phyloP scores from a whole-genome alignment of 1,140 invertebrate species.

The Kradibia gibbosae region DNA sequence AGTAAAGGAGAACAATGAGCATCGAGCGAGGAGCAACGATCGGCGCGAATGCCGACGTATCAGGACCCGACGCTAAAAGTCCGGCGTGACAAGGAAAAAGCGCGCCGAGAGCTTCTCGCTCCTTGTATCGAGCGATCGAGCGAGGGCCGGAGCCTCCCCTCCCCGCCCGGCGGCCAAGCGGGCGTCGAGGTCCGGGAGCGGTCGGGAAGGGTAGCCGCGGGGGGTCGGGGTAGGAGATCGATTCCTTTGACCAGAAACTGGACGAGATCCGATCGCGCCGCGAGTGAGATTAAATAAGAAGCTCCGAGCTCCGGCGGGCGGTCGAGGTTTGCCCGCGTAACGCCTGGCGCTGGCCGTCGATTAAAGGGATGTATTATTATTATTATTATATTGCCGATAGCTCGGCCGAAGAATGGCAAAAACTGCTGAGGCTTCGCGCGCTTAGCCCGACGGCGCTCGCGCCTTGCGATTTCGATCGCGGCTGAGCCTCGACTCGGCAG shows the following conservation, averaged over 20 bases:
- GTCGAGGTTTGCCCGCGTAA: neutral
- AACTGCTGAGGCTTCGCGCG: neutral
- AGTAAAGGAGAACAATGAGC: too few relatives aligned
- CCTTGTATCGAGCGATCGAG: too few relatives aligned
- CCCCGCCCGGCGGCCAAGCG: too few relatives aligned
- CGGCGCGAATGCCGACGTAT: too few relatives aligned
- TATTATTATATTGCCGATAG: neutral
- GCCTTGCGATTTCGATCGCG: neutral
- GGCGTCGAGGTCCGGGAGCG: too few relatives aligned
- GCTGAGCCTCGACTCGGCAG: neutral
- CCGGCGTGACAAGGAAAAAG: too few relatives aligned
- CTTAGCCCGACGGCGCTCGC: neutral
- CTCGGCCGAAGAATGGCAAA: neutral
- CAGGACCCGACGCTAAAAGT: too few relatives aligned
- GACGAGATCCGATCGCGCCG: neutral
- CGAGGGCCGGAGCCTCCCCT: too few relatives aligned
- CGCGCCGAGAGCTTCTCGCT: too few relatives aligned
- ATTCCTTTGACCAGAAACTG: neutral
- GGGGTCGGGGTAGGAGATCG: neutral
- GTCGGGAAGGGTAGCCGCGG: too few relatives aligned
- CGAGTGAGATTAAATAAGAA: neutral
- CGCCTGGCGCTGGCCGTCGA: neutral
- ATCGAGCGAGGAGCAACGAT: too few relatives aligned
- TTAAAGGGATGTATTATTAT: neutral
- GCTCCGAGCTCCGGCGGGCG: neutral